These are phyloP conservation scores for Apeltes quadracus DNA, from an alignment of 2,113 vertebrate species.

Conservation along the genomic window DNA sequence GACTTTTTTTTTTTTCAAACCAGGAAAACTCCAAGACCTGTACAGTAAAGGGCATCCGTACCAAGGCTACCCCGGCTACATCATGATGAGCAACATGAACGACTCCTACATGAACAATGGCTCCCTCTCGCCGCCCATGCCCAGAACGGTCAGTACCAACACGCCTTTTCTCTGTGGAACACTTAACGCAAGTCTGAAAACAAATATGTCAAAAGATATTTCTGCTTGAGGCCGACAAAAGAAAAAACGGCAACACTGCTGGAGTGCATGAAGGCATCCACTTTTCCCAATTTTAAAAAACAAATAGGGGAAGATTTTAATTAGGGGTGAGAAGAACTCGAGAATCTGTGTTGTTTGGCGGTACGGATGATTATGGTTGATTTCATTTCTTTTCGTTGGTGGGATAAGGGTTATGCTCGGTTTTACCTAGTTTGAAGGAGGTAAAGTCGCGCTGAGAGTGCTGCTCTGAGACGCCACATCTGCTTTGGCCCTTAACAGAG, in stretches of 20 bases:
- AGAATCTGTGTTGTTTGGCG: not conserved
- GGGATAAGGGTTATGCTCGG: not conserved
- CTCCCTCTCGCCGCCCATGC: conserved; percentile 96
- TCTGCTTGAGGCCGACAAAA: not conserved
- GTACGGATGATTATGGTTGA: not conserved
- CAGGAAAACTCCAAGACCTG: conserved; percentile 93
- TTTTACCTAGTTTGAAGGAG: not conserved
- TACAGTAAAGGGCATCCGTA: conserved; percentile 95
- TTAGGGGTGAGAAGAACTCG: not conserved
- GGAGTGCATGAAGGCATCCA: not conserved
- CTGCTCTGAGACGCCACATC: not conserved
- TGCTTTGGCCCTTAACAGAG: not conserved
- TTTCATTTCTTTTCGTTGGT: not conserved
- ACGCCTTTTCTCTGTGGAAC: conserved; percentile 1
- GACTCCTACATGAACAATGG: conserved; percentile 97
- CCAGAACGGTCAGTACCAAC: conserved; percentile 92
- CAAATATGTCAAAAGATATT: not conserved
- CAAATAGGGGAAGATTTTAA: not conserved
- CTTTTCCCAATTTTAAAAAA: not conserved
- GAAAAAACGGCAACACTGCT: not conserved
- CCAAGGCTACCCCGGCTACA: conserved; percentile 93
- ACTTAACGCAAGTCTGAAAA: not conserved
- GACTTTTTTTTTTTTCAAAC: not conserved
- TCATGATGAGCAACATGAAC: conserved; percentile 99
- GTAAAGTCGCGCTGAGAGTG: not conserved